phyloP scores from a whole-genome alignment of 2,797 vertebrate genomes.

The Centroberyx gerrardi region DNA sequence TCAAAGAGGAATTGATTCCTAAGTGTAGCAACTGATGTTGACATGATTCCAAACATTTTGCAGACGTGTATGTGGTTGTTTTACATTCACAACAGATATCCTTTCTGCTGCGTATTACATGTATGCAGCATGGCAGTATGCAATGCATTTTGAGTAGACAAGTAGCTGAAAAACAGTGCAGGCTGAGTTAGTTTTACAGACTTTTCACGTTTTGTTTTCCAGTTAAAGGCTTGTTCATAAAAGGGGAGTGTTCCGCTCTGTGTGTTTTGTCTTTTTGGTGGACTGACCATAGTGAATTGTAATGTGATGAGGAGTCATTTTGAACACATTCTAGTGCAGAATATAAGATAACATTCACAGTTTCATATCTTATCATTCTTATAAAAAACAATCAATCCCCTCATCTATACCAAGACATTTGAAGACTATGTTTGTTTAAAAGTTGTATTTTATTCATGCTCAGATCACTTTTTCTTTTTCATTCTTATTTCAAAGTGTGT shows the following conservation, averaged over 20 bases:
- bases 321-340: neutral
- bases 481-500: no score
- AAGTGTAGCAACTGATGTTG: slow-evolving; percentile 5
- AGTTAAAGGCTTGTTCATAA: neutral
- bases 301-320: neutral
- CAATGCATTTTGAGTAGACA: no score
- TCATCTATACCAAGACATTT: neutral
- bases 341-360: neutral
- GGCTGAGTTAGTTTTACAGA: neutral
- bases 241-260: neutral
- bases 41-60: neutral
- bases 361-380: neutral
- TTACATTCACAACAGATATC: neutral
- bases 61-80: neutral
- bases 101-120: no score
- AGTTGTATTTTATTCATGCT: no score
- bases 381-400: neutral
- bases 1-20: neutral
- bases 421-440: no score
- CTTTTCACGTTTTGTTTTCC: neutral
- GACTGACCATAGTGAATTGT: neutral
- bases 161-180: neutral
- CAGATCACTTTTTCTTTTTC: no score
- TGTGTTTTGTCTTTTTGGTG: neutral
- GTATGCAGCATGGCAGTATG: no score